These are phyloP conservation scores for Trichosurus vulpecula DNA, from an alignment of 2,797 vertebrate genomes.

Conservation along the genomic window DNA sequence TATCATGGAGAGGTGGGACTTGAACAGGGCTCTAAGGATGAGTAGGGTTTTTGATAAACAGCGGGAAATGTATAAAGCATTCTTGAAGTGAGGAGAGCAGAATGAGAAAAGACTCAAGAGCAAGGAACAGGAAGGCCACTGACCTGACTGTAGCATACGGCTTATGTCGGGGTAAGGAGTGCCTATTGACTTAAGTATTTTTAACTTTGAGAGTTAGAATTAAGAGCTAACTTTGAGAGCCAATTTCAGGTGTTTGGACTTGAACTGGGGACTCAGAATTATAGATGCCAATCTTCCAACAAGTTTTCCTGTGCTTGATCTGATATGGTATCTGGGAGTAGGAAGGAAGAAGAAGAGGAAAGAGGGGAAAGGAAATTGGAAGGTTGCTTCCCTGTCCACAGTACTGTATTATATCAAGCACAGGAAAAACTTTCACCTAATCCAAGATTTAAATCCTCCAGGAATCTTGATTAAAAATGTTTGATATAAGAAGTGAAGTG, in stretches of 20 bases:
- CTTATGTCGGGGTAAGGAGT: not conserved
- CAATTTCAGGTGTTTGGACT: not conserved
- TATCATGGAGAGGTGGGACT: not conserved
- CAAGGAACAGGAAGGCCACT: not conserved
- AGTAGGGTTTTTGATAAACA: not conserved
- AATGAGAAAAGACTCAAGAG: not conserved
- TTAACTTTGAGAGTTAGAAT: not conserved
- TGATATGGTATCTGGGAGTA: not conserved
- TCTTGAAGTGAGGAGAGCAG: not conserved
- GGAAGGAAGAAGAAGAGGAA: not conserved
- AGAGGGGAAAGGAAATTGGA: not conserved
- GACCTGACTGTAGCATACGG: not conserved
- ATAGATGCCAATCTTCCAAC: not conserved
- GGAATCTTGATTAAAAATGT: conserved; percentile 24
- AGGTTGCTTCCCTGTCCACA: not conserved
- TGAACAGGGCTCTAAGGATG: not conserved
- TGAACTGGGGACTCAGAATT: not conserved
- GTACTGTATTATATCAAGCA: conserved; percentile 30
- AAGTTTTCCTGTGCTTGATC: not conserved
- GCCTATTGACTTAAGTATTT: not conserved
- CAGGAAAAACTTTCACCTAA: conserved; percentile 28
- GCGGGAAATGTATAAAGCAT: not conserved
- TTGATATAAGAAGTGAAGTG: conserved; percentile 32
- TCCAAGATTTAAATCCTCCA: conserved; percentile 15
- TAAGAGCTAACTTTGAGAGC: not conserved